Percentiles rank a stretch among this genome's conserved stretches.
Evolutionary conservation across 2,888 invertebrate species (phyloP).

Genomic region (Neoscelio sp.): DNA sequence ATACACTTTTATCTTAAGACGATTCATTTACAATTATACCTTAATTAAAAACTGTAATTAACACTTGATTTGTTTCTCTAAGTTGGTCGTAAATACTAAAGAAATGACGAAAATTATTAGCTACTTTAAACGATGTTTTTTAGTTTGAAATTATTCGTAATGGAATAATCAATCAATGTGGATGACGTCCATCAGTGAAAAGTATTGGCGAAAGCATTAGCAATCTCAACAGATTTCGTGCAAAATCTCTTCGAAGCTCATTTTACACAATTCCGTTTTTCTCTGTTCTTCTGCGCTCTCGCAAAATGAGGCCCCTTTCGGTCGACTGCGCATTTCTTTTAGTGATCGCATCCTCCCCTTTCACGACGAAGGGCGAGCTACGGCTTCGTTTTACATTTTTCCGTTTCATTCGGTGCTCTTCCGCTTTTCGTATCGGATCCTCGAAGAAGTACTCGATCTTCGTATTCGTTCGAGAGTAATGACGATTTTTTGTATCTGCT

Average conservation of each 20-base stretch:
- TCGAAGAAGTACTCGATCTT: constrained; percentile 63
- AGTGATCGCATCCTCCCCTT: constrained; percentile 76
- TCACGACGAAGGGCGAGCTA: constrained; percentile 72
- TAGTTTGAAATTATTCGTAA: constrained; percentile 7
- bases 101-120: background rate
- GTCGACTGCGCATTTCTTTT: constrained; percentile 82
- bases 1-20: no score
- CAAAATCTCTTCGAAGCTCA: constrained; percentile 73
- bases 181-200: constrained; percentile 44
- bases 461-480: constrained; percentile 57
- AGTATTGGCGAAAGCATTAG: constrained; percentile 60
- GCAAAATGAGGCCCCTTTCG: constrained; percentile 74
- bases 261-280: constrained; percentile 76
- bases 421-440: constrained; percentile 70
- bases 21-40: no score
- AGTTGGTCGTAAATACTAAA: background rate
- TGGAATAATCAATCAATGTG: constrained; percentile 53
- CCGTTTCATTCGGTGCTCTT: constrained; percentile 71
- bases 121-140: constrained; percentile 19
- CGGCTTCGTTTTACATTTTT: constrained; percentile 75
- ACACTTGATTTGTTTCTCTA: no score
- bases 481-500: constrained; percentile 50
- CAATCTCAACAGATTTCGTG: constrained; percentile 66
- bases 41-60: no score
- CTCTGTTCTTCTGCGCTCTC: constrained; percentile 40